Conservation (phyloP, 92 coral and sea anemone genomes). For the Porites divaricata region DNA sequence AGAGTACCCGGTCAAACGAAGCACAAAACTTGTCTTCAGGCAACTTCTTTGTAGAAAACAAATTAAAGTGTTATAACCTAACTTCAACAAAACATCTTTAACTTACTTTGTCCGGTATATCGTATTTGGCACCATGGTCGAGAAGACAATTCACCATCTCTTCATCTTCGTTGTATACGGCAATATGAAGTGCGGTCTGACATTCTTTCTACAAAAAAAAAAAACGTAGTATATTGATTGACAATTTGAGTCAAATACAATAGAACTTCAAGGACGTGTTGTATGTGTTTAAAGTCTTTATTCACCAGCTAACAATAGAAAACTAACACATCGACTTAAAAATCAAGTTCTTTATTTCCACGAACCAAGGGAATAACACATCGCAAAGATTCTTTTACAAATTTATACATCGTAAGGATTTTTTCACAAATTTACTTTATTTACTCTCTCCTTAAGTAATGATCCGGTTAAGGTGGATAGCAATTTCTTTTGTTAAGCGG, state of each 20-base stretch:
- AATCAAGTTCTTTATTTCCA: too few relatives aligned
- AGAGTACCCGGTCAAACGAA: too few relatives aligned
- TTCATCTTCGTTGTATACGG: conserved; percentile 74
- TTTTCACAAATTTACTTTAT: too few relatives aligned
- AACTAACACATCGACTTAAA: too few relatives aligned
- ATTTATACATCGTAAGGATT: too few relatives aligned
- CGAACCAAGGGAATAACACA: too few relatives aligned
- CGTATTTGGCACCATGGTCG: conserved; percentile 60
- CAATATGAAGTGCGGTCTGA: conserved; percentile 74
- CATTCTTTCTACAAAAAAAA: conserved; percentile 51
- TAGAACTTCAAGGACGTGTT: not conserved
- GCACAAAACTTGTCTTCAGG: not conserved
- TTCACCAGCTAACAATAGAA: too few relatives aligned
- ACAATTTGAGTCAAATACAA: not conserved
- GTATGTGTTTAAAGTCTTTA: not conserved
- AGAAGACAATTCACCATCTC: conserved; percentile 57
- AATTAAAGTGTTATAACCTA: not conserved
- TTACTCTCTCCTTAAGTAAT: too few relatives aligned
- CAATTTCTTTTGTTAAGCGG: too few relatives aligned
- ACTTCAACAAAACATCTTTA: not conserved
- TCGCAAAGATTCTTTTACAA: too few relatives aligned
- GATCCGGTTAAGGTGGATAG: too few relatives aligned
- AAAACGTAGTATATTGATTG: not conserved
- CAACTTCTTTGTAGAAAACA: not conserved
- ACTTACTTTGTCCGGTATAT: conserved; percentile 74